phyloP scores from a whole-genome alignment of 2,797 vertebrate genomes.

The Pseudomugil tenellus region DNA sequence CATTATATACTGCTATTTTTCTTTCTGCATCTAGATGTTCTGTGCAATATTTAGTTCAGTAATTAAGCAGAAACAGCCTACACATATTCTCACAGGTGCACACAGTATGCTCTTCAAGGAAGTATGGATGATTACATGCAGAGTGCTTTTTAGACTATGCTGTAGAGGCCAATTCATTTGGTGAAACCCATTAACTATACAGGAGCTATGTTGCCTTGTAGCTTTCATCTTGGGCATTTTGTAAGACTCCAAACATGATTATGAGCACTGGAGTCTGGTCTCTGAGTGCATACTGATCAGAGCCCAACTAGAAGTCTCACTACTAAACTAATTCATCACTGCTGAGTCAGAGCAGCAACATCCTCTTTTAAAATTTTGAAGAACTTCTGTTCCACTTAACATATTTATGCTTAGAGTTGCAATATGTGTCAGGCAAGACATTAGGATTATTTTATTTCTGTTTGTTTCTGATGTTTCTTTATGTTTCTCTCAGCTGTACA shows the following conservation, averaged over 20 bases:
- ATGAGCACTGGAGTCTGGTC: constrained; percentile 23
- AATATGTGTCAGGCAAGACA: background rate
- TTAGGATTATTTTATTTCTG: constrained; percentile 11
- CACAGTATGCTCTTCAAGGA: constrained; percentile 26
- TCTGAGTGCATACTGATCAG: constrained; percentile 39
- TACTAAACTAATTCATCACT: constrained; percentile 31
- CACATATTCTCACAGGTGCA: constrained; percentile 32
- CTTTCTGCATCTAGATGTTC: constrained; percentile 10
- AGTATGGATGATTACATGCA: constrained; percentile 26
- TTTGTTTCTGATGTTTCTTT: constrained; percentile 21
- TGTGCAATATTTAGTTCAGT: constrained; percentile 23
- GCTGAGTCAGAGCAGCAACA: constrained; percentile 28
- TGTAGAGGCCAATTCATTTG: constrained; percentile 35
- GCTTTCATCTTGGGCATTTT: constrained; percentile 50
- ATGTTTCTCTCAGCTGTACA: background rate
- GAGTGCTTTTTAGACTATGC: constrained; percentile 21
- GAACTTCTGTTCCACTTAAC: constrained; percentile 24
- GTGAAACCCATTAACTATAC: constrained; percentile 36
- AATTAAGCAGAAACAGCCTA: constrained; percentile 29
- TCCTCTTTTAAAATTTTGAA: constrained; percentile 27
- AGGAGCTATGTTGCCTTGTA: constrained; percentile 21
- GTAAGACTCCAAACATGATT: constrained; percentile 34
- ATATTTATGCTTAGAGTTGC: constrained; percentile 27
- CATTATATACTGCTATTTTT: background rate
- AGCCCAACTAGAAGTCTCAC: constrained; percentile 26